Percentiles rank a stretch among this genome's conserved stretches.
phyloP scores from a whole-genome alignment of 2,888 invertebrate species.

The Conomelus anceps region DNA sequence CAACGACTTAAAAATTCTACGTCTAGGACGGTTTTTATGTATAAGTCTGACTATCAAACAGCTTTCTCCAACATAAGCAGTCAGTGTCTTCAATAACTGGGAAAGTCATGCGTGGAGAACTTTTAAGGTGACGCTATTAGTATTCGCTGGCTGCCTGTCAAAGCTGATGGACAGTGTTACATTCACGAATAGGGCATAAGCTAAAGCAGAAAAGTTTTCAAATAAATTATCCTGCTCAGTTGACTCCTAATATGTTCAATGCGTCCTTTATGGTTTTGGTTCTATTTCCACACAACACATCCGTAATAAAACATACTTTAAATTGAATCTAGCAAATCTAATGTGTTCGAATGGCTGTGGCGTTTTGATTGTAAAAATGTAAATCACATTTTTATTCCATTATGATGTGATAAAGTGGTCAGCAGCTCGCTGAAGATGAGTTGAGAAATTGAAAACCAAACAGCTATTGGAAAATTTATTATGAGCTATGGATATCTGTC shows the following conservation, averaged over 20 bases:
- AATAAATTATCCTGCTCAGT: background rate
- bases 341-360: background rate
- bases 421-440: background rate
- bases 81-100: background rate
- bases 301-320: background rate
- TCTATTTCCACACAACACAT: background rate
- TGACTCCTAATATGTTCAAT: background rate
- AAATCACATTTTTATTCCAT: background rate
- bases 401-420: background rate
- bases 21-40: background rate
- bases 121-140: background rate
- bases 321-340: background rate
- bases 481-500: too few species aligned
- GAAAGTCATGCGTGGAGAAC: background rate
- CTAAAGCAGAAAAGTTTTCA: background rate
- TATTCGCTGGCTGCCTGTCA: background rate
- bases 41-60: background rate
- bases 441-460: background rate
- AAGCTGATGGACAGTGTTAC: background rate
- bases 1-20: background rate
- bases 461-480: too few species aligned
- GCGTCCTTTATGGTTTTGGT: background rate
- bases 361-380: too few species aligned
- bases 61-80: background rate
- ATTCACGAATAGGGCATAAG: background rate